These are phyloP conservation scores for Peromyscus eremicus DNA, from an alignment of 2,797 vertebrate genomes.

Conservation along the genomic window DNA sequence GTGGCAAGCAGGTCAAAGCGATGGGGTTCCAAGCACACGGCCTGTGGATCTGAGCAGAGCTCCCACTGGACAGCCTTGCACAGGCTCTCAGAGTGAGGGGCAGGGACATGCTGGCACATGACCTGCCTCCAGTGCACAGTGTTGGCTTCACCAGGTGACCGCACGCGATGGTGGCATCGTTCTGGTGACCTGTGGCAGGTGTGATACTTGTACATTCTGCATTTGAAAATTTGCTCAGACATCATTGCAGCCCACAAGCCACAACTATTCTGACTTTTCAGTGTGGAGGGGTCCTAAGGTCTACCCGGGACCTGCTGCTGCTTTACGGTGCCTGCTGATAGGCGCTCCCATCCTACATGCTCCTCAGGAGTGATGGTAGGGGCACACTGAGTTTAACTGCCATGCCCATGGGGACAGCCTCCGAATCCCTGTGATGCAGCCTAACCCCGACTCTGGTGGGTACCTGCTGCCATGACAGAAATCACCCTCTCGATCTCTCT, in stretches of 20 bases:
- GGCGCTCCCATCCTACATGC: rapidly evolving
- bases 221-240: background rate
- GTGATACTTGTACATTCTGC: rapidly evolving
- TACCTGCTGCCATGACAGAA: background rate
- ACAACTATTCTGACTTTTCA: background rate
- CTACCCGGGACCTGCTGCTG: background rate
- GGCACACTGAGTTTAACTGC: background rate
- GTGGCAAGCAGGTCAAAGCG: background rate
- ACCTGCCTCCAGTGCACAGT: rapidly evolving
- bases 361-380: background rate
- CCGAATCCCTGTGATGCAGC: background rate
- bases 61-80: background rate
- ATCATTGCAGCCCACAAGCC: rapidly evolving
- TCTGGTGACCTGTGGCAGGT: rapidly evolving
- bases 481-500: rapidly evolving
- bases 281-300: background rate
- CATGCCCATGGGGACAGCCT: no score
- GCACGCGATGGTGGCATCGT: rapidly evolving
- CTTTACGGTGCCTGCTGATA: no score
- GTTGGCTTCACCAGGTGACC: rapidly evolving
- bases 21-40: background rate
- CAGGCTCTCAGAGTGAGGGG: background rate
- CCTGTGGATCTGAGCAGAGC: background rate
- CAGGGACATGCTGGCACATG: rapidly evolving
- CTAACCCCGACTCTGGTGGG: background rate